phyloP scores from a whole-genome alignment of 1,140 invertebrate species.

The Drosophila nasuta region DNA sequence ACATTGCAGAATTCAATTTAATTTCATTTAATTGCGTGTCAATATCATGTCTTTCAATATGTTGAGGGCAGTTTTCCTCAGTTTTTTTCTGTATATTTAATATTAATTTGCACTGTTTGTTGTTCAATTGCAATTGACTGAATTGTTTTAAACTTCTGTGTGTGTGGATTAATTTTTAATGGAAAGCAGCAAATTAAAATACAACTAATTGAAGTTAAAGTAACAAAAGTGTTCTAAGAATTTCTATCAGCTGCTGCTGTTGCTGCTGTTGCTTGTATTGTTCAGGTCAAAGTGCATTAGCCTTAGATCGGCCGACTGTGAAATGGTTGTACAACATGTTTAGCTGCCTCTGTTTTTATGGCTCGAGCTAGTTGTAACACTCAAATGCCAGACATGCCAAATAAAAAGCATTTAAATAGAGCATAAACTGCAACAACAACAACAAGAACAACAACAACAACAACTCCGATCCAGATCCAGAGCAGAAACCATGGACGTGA shows the following conservation, averaged over 20 bases:
- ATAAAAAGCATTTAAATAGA: slow-evolving; percentile 77
- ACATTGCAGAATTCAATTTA: slow-evolving; percentile 65
- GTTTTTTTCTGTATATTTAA: slow-evolving; percentile 7
- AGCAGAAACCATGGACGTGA: slow-evolving; percentile 54
- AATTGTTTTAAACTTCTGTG: slow-evolving; percentile 53
- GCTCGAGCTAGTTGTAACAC: slow-evolving; percentile 47
- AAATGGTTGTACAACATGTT: slow-evolving; percentile 54
- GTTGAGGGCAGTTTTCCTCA: slow-evolving; percentile 16
- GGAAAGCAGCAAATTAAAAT: neutral
- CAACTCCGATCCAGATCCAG: slow-evolving; percentile 40
- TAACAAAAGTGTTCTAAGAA: neutral
- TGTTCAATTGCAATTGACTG: slow-evolving; percentile 28
- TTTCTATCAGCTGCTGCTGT: neutral
- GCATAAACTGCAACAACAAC: slow-evolving; percentile 65
- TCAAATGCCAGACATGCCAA: slow-evolving; percentile 73
- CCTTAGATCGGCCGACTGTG: slow-evolving; percentile 62
- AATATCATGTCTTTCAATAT: slow-evolving; percentile 67
- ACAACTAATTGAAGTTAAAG: neutral
- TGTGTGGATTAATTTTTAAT: slow-evolving; percentile 40
- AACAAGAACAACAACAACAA: slow-evolving; percentile 26
- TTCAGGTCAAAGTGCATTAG: slow-evolving; percentile 74
- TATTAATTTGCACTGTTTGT: slow-evolving; percentile 32
- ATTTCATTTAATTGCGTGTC: slow-evolving; percentile 76
- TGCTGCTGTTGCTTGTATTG: slow-evolving; percentile 1
- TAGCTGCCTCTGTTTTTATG: slow-evolving; percentile 64